phyloP scores from a whole-genome alignment of 2,113 vertebrate species.

The Stercorarius parasiticus region DNA sequence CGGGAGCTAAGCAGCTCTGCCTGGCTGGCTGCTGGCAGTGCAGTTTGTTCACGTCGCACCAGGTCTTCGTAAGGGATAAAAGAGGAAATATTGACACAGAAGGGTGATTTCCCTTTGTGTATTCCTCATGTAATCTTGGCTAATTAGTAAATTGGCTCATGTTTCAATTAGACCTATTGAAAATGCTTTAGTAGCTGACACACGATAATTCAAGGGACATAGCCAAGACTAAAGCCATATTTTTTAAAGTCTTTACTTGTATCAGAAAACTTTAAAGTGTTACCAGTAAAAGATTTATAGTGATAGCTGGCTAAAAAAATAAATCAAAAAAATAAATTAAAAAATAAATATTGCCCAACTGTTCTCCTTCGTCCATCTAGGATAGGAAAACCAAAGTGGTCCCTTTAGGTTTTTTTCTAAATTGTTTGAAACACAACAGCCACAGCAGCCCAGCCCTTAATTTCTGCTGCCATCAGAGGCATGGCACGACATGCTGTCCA shows the following conservation, averaged over 20 bases:
- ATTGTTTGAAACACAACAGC: not conserved
- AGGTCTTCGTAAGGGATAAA: not conserved
- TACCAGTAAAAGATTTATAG: not conserved
- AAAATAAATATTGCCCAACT: not conserved
- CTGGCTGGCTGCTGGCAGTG: not conserved
- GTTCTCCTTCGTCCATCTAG: not conserved
- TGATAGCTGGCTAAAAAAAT: not conserved
- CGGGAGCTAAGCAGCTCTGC: not conserved
- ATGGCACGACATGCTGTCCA: not conserved
- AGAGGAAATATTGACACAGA: conserved; percentile 26
- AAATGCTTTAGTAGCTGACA: conserved; percentile 47
- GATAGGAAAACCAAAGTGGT: not conserved
- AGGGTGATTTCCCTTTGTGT: conserved; percentile 27
- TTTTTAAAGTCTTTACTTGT: not conserved
- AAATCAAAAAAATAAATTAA: not conserved
- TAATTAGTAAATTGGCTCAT: conserved; percentile 58
- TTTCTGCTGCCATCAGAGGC: not conserved
- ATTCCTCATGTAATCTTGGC: conserved; percentile 18
- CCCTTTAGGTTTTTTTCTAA: not conserved
- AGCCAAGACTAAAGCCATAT: not conserved
- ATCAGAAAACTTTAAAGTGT: not conserved
- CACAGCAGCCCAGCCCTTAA: not conserved
- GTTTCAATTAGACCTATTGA: conserved; percentile 54
- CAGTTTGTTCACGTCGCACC: not conserved
- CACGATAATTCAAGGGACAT: conserved; percentile 29